Percentiles rank a stretch among this genome's conserved stretches.
Evolutionary conservation across 2,113 vertebrate genomes (phyloP).

Genomic region (Ursus arctos): DNA sequence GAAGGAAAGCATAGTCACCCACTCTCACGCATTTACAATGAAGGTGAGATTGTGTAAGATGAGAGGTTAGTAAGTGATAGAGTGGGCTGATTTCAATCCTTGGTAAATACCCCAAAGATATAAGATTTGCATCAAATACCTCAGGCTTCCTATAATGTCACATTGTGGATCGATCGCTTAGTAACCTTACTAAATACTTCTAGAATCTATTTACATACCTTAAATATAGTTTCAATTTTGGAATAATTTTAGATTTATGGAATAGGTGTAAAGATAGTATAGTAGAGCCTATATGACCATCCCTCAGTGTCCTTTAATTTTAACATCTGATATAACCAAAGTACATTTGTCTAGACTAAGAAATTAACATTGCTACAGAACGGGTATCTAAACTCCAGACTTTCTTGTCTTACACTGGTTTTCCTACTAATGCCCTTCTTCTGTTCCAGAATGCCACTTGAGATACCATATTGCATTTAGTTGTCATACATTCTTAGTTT

Average conservation of each 20-base stretch:
- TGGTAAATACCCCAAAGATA: background rate
- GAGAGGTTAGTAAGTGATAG: background rate
- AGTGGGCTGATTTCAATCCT: background rate
- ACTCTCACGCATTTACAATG: background rate
- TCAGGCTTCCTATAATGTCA: background rate
- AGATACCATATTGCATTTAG: background rate
- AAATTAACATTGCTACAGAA: background rate
- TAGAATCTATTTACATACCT: background rate
- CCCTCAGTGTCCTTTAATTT: background rate
- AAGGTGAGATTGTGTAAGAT: conserved; percentile 12
- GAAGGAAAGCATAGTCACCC: background rate
- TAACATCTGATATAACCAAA: background rate
- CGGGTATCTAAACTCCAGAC: background rate
- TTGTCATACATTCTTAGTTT: background rate
- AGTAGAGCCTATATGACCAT: background rate
- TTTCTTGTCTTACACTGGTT: background rate
- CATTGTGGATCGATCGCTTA: background rate
- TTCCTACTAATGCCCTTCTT: background rate
- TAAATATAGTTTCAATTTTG: conserved; percentile 9
- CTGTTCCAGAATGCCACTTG: background rate
- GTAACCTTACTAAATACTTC: background rate
- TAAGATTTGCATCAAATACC: background rate
- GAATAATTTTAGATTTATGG: background rate
- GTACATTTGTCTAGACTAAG: background rate
- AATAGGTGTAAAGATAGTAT: background rate